Evolutionary conservation across 2,797 vertebrate species (phyloP).

Genomic region (Rhodeus uyekii): DNA sequence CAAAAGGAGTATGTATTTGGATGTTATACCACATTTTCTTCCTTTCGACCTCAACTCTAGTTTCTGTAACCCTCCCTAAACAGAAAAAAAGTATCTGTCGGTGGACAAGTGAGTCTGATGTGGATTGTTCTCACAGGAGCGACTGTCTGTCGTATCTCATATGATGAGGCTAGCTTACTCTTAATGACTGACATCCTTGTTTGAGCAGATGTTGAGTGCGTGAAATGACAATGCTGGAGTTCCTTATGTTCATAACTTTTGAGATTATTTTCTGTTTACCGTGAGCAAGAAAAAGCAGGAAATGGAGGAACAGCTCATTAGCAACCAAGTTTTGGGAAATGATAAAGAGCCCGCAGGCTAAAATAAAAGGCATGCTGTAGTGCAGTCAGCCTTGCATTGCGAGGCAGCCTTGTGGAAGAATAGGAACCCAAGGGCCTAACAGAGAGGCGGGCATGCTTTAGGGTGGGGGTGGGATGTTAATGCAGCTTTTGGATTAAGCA

Average conservation of each 20-base stretch:
- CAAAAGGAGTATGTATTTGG: neutral
- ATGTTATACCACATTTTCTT: neutral
- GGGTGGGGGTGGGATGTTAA: slow-evolving; percentile 5
- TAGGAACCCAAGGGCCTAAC: slow-evolving; percentile 39
- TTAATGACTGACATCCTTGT: neutral
- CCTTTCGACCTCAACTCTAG: neutral
- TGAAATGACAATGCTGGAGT: slow-evolving; percentile 1
- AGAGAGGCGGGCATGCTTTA: slow-evolving; percentile 13
- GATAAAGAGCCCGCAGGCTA: slow-evolving; percentile 49
- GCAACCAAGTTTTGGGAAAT: slow-evolving; percentile 39
- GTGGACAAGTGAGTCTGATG: slow-evolving; percentile 10
- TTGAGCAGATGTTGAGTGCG: slow-evolving; percentile 15
- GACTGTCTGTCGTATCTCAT: neutral
- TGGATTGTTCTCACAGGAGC: slow-evolving; percentile 1
- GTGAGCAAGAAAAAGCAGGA: slow-evolving; percentile 15
- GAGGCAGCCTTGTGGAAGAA: slow-evolving; percentile 44
- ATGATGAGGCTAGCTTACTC: neutral
- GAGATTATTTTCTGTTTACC: slow-evolving; percentile 19
- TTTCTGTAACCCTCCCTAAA: slow-evolving; percentile 6
- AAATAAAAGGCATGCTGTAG: slow-evolving; percentile 37
- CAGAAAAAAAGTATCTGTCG: slow-evolving; percentile 16
- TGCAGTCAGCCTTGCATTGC: slow-evolving; percentile 49
- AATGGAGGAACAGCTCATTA: slow-evolving; percentile 51
- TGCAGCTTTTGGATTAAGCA: neutral
- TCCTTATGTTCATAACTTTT: neutral